These are phyloP conservation scores for Nezara viridula DNA, from an alignment of 2,888 invertebrate species.

Conservation along the genomic window DNA sequence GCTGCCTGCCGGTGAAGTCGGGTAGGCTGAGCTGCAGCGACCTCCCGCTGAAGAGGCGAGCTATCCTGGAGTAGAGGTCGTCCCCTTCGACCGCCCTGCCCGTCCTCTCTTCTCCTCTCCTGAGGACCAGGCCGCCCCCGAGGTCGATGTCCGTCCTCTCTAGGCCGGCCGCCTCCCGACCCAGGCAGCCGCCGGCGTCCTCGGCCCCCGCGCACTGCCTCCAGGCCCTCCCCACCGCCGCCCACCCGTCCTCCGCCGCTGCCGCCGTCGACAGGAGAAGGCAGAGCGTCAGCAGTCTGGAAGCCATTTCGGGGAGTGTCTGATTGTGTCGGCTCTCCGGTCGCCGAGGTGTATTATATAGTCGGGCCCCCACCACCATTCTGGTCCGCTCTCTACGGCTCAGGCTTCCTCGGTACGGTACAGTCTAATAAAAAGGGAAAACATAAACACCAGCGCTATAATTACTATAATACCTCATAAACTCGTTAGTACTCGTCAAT, in stretches of 20 bases:
- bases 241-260: constrained; percentile 61
- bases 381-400: neutral
- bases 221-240: constrained; percentile 71
- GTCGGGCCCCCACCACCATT: neutral
- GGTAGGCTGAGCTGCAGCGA: constrained; percentile 85
- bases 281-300: neutral
- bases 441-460: neutral
- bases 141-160: constrained; percentile 68
- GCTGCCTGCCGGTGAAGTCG: constrained; percentile 77
- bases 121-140: constrained; percentile 73
- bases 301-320: constrained; percentile 30
- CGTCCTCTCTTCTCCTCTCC: neutral
- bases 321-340: neutral
- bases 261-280: neutral
- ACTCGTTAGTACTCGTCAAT: no score
- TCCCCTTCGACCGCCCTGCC: constrained; percentile 74
- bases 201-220: constrained; percentile 80
- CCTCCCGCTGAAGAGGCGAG: constrained; percentile 83
- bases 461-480: no score
- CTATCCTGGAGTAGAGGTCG: constrained; percentile 82
- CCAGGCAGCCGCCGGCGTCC: constrained; percentile 77
- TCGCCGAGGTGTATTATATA: neutral
- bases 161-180: constrained; percentile 67
- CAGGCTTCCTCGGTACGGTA: neutral
- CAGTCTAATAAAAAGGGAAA: no score